Base-by-base conservation (phyloP, 2,888 invertebrate species). In the Maniola hyperantus region DNA sequence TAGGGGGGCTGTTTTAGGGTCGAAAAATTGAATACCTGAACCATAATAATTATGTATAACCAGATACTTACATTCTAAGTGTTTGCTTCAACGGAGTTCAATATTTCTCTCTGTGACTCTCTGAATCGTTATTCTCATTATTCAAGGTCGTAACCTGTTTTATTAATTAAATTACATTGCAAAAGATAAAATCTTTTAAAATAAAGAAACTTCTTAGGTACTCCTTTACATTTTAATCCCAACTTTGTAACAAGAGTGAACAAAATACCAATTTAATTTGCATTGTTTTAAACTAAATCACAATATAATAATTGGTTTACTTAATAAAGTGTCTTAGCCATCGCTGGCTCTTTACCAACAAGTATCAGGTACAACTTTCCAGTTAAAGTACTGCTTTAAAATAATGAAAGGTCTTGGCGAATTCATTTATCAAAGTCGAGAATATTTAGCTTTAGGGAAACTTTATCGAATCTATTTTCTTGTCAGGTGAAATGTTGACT, bases 391-490 rank as follows among this genome's bases (percentile, higher is more conserved):
- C 48, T 46, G 64, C 44, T 64, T 46, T 36, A 48, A 62, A 46
- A 46, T 64, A 64, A 64, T 36, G 48, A 60, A 48, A 55, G 46
- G 54, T 54, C 55, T 48, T 42, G 26, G 26, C 26, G 48, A 50
- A 64, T 64, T 64, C 57, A 64, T 58, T 64, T 57, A 64, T 64
- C 64, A 64, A 50, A 58, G 57, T 64, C 50, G 26, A 26, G 58
- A 64, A 51, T 62, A 64, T 58, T 55, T 55, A 46, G 50, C 58
- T 58, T 51, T 36, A 39, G 36, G 18, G 11, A 51, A 64, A 64
- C 57, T 58, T 64, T 26, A 13, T 39, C 18, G 11, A 50, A 64
- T 64, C 57, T 57, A 64, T 64, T 64, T 64, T 58, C 54, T 39
- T 64, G 57, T 64, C 64, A 64, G 58, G 46, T 48, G 55, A 34